Conservation (phyloP, 2,888 invertebrate genomes). For the Omphaloscelis lunosa region DNA sequence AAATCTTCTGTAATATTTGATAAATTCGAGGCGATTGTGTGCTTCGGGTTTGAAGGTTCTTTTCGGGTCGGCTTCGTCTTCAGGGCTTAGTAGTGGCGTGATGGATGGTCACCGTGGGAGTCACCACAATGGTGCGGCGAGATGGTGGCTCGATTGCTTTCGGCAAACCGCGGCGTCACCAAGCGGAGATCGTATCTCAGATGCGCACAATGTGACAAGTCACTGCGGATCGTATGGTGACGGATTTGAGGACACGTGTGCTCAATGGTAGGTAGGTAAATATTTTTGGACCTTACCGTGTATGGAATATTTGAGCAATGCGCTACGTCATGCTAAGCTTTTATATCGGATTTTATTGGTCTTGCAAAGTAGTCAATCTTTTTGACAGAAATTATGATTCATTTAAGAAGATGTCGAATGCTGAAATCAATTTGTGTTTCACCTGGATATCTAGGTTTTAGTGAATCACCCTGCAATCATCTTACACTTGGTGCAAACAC, state of each 20-base stretch:
- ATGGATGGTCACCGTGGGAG: conserved; percentile 79
- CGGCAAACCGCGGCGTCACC: conserved; percentile 87
- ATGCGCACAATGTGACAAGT: conserved; percentile 75
- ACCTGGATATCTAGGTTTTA: background rate
- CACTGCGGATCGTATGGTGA: conserved; percentile 77
- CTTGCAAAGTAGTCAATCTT: background rate
- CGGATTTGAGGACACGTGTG: conserved; percentile 68
- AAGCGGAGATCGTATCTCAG: conserved; percentile 73
- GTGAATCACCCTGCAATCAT: background rate
- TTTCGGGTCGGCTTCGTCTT: conserved; percentile 78
- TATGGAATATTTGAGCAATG: conserved; percentile 25
- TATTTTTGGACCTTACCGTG: conserved; percentile 51
- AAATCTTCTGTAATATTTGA: conserved; percentile 59
- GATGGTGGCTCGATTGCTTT: conserved; percentile 82
- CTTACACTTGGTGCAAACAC: background rate
- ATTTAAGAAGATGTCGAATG: background rate
- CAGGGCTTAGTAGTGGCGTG: conserved; percentile 80
- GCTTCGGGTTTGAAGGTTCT: conserved; percentile 54
- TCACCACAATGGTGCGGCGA: conserved; percentile 73
- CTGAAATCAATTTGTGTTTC: background rate
- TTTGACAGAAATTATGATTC: background rate
- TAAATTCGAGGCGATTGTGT: conserved; percentile 61
- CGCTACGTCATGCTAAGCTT: conserved; percentile 41
- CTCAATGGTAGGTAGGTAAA: conserved; percentile 45
- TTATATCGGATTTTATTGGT: background rate